Evolutionary conservation across 2,888 invertebrate species (phyloP), one percentile per base, ranked within the genome.

Genomic region (Rutpela maculata): DNA sequence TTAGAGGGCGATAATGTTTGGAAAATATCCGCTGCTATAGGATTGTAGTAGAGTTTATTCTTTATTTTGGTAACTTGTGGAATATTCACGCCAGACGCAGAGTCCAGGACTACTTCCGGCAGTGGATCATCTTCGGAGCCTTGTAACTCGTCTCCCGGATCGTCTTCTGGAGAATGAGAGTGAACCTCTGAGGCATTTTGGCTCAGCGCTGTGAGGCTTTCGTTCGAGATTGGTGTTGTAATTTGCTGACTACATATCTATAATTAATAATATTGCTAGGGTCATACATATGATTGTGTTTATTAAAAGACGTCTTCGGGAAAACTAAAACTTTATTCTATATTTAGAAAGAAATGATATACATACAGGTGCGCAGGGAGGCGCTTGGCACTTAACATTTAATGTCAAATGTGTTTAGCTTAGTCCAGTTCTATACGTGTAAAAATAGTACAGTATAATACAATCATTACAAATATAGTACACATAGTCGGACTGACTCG

Each of bases 1-100:
- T 65, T 57, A 7, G 22, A 1, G 3, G 74, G 74, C n/a, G 67
- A 69, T 5, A 79, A 12, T 38, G 74, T 70, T 12, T 76, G 66
- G 2, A 76, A 17, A 17, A 78, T 6, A 5, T 67, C 60, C 17
- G 15, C 38, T 1, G 59, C 18, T 22, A 70, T 31, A 12, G 63
- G 31, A 0, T 55, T 72, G 72, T 70, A 70, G 15, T 55, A 17
- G 10, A 63, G 10, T 17, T 72, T 72, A 26, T 17, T 38, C 17
- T 70, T 70, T 10, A 19, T 17, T 6, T 62, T 72, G 1, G 38
- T 1, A 10, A 31, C 17, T 31, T 59, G 63, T 9, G 72, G 63
- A 11, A 72, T 50, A 26, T 55, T 18, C 0, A 38, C 55, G 12
- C 63, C 72, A 11, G 63, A 50, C 9, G 55, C 55, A 7, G 50